These are phyloP conservation scores for Acronicta leporina DNA, from an alignment of 2,888 invertebrate genomes.

Conservation along the genomic window DNA sequence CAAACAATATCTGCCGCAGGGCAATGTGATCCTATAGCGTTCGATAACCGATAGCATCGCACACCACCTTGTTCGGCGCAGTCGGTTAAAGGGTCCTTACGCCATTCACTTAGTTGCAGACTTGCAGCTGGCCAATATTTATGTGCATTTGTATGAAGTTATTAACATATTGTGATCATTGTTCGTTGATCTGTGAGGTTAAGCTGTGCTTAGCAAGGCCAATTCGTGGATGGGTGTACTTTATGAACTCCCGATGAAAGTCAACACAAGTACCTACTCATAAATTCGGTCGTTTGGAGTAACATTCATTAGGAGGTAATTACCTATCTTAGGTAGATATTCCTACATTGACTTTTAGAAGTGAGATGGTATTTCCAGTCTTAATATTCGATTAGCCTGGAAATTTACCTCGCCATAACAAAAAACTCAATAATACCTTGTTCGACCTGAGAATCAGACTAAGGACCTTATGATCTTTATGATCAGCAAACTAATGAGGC, in stretches of 20 bases:
- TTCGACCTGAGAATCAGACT: too few relatives aligned
- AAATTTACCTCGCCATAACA: too few relatives aligned
- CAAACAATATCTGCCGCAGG: conserved; percentile 68
- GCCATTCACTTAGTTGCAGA: conserved; percentile 59
- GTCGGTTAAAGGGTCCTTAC: conserved; percentile 75
- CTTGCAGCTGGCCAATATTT: conserved; percentile 55
- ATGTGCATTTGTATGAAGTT: conserved; percentile 14
- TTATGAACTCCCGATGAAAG: neutral
- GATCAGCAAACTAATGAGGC: too few relatives aligned
- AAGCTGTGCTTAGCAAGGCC: neutral
- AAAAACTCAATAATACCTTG: too few relatives aligned
- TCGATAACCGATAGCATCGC: conserved; percentile 65
- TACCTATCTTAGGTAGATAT: too few relatives aligned
- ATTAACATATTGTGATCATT: neutral
- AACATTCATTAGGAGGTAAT: too few relatives aligned
- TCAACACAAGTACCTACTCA: too few relatives aligned
- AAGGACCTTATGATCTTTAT: too few relatives aligned
- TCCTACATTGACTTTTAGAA: too few relatives aligned
- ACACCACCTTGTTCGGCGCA: conserved; percentile 68
- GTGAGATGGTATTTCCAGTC: too few relatives aligned
- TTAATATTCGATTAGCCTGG: too few relatives aligned
- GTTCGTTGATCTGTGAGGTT: neutral
- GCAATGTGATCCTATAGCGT: conserved; percentile 65
- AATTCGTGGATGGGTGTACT: neutral
- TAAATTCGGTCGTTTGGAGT: too few relatives aligned